These are phyloP conservation scores for Ursus arctos DNA, from an alignment of 2,113 vertebrate genomes.

Conservation along the genomic window DNA sequence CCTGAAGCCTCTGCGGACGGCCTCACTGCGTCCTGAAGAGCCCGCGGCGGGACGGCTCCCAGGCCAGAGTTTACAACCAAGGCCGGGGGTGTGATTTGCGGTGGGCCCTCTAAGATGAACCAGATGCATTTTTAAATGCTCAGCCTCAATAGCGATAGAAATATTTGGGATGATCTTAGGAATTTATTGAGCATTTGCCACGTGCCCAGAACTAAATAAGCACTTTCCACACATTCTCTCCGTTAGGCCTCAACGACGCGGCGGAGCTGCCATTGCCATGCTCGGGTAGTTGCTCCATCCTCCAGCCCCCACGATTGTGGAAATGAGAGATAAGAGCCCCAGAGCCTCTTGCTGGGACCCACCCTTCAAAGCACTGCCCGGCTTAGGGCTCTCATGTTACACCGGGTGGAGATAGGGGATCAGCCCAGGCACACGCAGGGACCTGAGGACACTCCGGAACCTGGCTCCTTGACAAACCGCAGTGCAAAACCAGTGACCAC, in stretches of 20 bases:
- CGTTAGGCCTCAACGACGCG: fast-evolving
- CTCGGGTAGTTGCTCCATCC: not conserved
- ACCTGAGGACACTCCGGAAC: not conserved
- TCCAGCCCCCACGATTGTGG: not conserved
- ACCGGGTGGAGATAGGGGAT: not conserved
- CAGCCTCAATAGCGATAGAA: not conserved
- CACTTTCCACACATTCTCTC: not conserved
- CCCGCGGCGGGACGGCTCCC: not conserved
- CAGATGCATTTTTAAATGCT: not conserved
- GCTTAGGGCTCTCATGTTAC: not conserved
- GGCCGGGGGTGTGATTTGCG: too few relatives aligned
- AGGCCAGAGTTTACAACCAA: not conserved
- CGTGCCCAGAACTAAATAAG: not conserved
- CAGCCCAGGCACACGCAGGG: not conserved
- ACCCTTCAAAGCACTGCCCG: not conserved
- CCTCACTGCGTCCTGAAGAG: not conserved
- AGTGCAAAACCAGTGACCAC: not conserved
- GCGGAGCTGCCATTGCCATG: not conserved
- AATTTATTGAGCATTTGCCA: not conserved
- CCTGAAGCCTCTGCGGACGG: not conserved
- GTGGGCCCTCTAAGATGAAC: not conserved
- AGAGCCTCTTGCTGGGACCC: not conserved
- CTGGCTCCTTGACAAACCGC: not conserved
- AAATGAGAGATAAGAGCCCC: not conserved
- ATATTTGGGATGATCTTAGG: not conserved